Conservation (phyloP, 2,888 invertebrate species). For the Polymixis flavicincta region DNA sequence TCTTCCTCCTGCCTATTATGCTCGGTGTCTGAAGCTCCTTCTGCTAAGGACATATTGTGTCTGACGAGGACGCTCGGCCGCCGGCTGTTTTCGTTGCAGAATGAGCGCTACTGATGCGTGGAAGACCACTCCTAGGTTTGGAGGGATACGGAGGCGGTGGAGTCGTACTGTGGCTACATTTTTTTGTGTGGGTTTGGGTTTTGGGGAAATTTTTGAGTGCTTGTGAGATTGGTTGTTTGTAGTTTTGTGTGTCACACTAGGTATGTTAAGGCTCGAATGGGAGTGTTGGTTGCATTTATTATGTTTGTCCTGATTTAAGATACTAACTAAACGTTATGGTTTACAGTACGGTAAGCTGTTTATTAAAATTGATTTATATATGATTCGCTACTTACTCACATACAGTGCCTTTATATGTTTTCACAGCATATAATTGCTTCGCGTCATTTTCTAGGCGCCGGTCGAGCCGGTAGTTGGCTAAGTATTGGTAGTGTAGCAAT, state of each 20-base stretch:
- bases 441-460: slow-evolving; percentile 5
- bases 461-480: not conserved
- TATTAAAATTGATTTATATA: not conserved
- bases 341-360: not conserved
- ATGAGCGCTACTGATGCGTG: slow-evolving; percentile 82
- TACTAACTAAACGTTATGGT: not conserved
- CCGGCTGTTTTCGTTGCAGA: slow-evolving; percentile 79
- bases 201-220: not conserved
- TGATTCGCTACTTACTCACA: not conserved
- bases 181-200: slow-evolving; percentile 13
- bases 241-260: not conserved
- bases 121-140: slow-evolving; percentile 77
- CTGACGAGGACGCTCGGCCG: slow-evolving; percentile 76
- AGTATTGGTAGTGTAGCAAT: not conserved
- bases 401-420: not conserved
- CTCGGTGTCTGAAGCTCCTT: slow-evolving; percentile 86
- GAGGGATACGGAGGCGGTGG: slow-evolving; percentile 61
- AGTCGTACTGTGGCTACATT: slow-evolving; percentile 61
- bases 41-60: slow-evolving; percentile 88
- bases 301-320: not conserved
- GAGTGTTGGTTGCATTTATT: not conserved
- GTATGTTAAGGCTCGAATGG: not conserved
- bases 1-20: slow-evolving; percentile 71
- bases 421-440: slow-evolving; percentile 14
- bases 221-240: no score